Evolutionary conservation across 2,888 invertebrate genomes (phyloP).

Genomic region (Drosophila birchii): DNA sequence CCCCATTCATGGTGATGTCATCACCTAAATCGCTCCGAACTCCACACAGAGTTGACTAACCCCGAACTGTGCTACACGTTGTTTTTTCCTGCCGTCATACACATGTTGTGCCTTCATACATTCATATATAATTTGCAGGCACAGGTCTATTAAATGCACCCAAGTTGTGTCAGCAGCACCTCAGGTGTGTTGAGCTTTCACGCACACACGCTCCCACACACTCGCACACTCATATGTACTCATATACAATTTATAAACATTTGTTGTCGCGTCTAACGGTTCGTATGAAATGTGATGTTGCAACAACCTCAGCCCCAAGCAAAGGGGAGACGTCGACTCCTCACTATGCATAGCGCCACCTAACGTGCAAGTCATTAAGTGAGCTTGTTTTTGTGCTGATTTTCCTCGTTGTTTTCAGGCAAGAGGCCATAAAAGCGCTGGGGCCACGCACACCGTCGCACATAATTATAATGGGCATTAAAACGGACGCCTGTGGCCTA

Average conservation of each 20-base stretch:
- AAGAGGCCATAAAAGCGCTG: slow-evolving; percentile 70
- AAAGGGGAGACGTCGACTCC: background rate
- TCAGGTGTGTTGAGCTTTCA: slow-evolving; percentile 48
- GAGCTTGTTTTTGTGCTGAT: slow-evolving; percentile 72
- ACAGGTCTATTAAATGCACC: slow-evolving; percentile 62
- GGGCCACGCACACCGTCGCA: slow-evolving; percentile 31
- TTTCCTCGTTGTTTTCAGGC: slow-evolving; percentile 43
- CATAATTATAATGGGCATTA: slow-evolving; percentile 69
- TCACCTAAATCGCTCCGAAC: slow-evolving; percentile 39
- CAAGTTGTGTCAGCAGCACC: slow-evolving; percentile 66
- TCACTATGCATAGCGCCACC: slow-evolving; percentile 50
- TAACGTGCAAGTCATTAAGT: slow-evolving; percentile 73
- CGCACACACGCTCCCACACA: slow-evolving; percentile 1
- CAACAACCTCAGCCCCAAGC: background rate
- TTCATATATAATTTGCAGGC: slow-evolving; percentile 44
- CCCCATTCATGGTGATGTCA: slow-evolving; percentile 47
- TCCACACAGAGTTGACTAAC: slow-evolving; percentile 66
- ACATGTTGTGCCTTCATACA: background rate
- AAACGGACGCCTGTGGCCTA: slow-evolving; percentile 63
- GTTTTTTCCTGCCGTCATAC: slow-evolving; percentile 14
- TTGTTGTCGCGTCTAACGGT: slow-evolving; percentile 38
- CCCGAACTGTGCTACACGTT: slow-evolving; percentile 52
- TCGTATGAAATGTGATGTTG: slow-evolving; percentile 38
- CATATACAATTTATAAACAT: slow-evolving; percentile 42
- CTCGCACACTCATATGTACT: background rate